phyloP scores from a whole-genome alignment of 2,797 vertebrate genomes.

The Sciaenops ocellatus region DNA sequence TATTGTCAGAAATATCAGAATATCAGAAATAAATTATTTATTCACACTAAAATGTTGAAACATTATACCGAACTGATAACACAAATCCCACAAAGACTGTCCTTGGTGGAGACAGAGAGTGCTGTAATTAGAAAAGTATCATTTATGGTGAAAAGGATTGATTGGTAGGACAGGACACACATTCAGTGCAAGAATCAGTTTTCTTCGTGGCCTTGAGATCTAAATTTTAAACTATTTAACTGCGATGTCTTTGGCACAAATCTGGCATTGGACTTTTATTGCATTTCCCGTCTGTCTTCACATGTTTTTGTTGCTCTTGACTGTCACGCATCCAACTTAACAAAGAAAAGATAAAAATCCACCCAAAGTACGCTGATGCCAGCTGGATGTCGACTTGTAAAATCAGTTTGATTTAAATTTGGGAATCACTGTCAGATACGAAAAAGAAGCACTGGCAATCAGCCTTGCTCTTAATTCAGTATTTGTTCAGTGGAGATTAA shows the following conservation, averaged over 20 bases:
- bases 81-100: slow-evolving; percentile 9
- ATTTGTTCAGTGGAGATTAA: slow-evolving; percentile 11
- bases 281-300: neutral
- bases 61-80: neutral
- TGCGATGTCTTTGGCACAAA: neutral
- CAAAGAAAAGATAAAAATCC: neutral
- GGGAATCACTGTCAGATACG: neutral
- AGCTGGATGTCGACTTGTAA: neutral
- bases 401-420: neutral
- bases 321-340: neutral
- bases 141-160: neutral
- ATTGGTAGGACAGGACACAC: neutral
- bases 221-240: neutral
- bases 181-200: neutral
- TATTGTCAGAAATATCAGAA: neutral
- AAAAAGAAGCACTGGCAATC: neutral
- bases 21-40: too few species aligned
- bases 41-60: neutral
- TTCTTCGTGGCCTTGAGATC: neutral
- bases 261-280: neutral
- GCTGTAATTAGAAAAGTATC: slow-evolving; percentile 14
- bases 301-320: neutral
- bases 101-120: slow-evolving; percentile 5
- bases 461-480: neutral
- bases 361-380: neutral